Base-by-base conservation (phyloP, 2,888 invertebrate genomes). In the Mimumesa dahlbomi region DNA sequence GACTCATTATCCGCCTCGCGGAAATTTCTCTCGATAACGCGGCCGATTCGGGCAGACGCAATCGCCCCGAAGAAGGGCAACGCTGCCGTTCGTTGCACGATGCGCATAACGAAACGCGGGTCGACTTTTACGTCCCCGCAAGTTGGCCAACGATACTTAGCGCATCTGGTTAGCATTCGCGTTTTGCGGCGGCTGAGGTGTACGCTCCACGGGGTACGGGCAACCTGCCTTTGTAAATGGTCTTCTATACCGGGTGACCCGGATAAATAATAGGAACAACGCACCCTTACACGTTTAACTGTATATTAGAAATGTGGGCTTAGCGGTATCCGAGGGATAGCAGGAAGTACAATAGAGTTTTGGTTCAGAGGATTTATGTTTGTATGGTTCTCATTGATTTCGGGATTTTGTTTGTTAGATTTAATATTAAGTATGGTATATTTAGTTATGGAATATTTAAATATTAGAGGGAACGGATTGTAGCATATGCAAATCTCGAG, bases 91-190 rank as follows among this genome's bases (percentile, higher is more conserved):
- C 2, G 45, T 45, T 22, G 45, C 45, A 45, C 13, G 18, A 13
- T 18, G 36, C 22, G 6, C 42, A 7, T 46, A 43, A 50, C 59
- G 50, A 50, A 59, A 59, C 29, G 49, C 34, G 43, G 21, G 4
- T 42, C 49, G 46, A 62, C 48, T 52, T 52, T 53, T 48, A 48
- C 42, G 50, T 21, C 21, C 43, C 56, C 29, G 45, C 25, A 49
- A 65, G 43, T 46, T 65, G 62, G 54, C 53, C 63, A 56, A 61
- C 54, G 57, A 67, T 68, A 61, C 57, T 67, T 64, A 58, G 63
- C 59, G 76, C 68, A 72, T 72, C 73, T 74, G 71, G 72, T 75
- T 75, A 75, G 62, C 58, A 76, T 76, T 72, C 65, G 54, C 43
- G 59, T 59, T 68, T 72, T 59, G 48, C 53, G 57, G 19, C 45